Conservation (phyloP, 1,140 invertebrate species). For the Melipona quadrifasciata region DNA sequence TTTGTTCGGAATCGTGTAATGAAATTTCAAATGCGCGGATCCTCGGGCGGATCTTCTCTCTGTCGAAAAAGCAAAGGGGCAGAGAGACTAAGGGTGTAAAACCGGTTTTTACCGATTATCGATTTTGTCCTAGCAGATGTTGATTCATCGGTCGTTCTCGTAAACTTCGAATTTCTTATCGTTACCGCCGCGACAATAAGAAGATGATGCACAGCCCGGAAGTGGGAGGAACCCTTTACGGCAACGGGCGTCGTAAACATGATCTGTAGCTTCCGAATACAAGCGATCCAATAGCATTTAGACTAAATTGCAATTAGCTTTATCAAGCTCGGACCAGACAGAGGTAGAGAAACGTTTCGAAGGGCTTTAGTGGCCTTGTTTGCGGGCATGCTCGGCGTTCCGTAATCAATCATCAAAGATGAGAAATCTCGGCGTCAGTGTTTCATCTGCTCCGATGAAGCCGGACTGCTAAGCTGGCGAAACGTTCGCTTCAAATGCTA, state of each 20-base stretch:
- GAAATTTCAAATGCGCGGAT: not conserved
- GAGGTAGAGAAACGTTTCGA: conserved; percentile 1
- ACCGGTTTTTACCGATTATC: not conserved
- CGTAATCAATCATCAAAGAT: conserved; percentile 28
- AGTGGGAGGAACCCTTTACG: not conserved
- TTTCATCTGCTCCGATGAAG: conserved; percentile 1
- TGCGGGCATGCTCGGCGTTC: not conserved
- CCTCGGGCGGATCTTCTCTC: not conserved
- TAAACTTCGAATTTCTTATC: not conserved
- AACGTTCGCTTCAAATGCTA: not conserved
- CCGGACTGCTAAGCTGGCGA: conserved; percentile 13
- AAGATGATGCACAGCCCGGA: not conserved
- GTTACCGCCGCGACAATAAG: not conserved
- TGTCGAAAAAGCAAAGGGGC: not conserved
- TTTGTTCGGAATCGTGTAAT: conserved; percentile 12
- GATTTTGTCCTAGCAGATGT: not conserved
- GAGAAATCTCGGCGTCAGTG: not conserved
- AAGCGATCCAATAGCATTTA: not conserved
- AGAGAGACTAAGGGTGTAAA: no score
- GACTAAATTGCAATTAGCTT: conserved; percentile 16
- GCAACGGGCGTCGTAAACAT: not conserved
- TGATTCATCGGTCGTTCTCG: not conserved
- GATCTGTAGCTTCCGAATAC: not conserved
- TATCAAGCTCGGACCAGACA: not conserved
- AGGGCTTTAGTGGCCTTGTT: conserved; percentile 1